These are phyloP conservation scores for Paedocypris sp. DNA, from an alignment of 2,113 vertebrate genomes.

Conservation along the genomic window DNA sequence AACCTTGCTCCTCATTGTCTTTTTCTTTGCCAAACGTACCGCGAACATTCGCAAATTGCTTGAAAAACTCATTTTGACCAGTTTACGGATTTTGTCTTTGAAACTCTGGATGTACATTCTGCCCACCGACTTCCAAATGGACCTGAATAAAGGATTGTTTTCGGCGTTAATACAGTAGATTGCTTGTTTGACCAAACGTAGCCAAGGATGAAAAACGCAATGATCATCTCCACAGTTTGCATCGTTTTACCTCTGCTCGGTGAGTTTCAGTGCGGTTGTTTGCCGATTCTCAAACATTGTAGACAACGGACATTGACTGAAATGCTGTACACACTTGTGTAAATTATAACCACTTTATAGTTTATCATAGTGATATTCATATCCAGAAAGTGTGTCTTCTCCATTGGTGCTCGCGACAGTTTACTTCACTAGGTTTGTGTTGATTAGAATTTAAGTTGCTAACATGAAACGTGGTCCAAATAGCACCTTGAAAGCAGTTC, in stretches of 20 bases:
- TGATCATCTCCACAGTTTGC: constrained; percentile 76
- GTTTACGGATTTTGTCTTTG: not conserved
- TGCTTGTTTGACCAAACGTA: constrained; percentile 7
- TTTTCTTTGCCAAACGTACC: not conserved
- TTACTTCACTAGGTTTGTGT: no score
- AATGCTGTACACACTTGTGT: no score
- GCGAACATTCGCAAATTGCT: not conserved
- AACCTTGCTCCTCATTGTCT: not conserved
- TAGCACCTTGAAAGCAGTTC: no score
- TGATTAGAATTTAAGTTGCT: no score
- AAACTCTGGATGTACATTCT: constrained; percentile 2
- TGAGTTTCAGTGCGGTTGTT: constrained; percentile 62
- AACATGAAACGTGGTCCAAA: no score
- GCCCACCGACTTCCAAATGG: constrained; percentile 42
- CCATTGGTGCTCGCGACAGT: no score
- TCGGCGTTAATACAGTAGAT: constrained; percentile 23
- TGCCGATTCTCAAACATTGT: no score
- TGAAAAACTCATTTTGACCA: not conserved
- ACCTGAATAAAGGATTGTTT: constrained; percentile 49
- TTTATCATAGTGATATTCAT: no score
- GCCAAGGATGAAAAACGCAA: constrained; percentile 54
- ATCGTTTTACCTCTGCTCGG: constrained; percentile 75
- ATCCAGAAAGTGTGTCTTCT: no score
- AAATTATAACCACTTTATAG: no score
- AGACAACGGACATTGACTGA: no score